Conservation (phyloP, 2,888 invertebrate genomes). For the Nysson spinosus region DNA sequence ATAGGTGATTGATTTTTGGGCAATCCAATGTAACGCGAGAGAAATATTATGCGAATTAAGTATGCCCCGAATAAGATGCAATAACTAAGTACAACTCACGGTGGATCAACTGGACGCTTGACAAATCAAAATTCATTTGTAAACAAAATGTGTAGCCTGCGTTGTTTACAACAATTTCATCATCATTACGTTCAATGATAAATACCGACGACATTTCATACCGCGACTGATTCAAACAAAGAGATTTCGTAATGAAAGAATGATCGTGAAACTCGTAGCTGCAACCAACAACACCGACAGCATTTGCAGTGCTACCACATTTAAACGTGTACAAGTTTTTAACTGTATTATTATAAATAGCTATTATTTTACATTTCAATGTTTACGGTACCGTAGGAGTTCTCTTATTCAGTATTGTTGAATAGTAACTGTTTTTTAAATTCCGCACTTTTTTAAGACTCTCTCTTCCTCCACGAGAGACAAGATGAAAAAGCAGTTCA, state of each 20-base stretch:
- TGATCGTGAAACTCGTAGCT: conserved; percentile 6
- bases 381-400: conserved; percentile 13
- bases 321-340: conserved; percentile 2
- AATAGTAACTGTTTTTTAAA: neutral
- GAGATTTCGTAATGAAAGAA: conserved; percentile 53
- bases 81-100: conserved; percentile 72
- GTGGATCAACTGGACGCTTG: conserved; percentile 67
- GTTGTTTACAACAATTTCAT: conserved; percentile 58
- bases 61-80: conserved; percentile 65
- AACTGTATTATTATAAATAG: neutral
- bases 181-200: conserved; percentile 48
- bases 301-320: conserved; percentile 4
- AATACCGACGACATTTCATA: conserved; percentile 41
- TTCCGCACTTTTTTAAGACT: neutral
- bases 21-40: conserved; percentile 64
- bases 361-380: neutral
- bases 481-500: neutral
- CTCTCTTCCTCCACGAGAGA: conserved; percentile 1
- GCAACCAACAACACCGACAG: neutral
- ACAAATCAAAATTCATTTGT: conserved; percentile 67
- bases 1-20: conserved; percentile 62
- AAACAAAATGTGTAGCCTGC: conserved; percentile 55
- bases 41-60: conserved; percentile 48
- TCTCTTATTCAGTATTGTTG: conserved; percentile 7
- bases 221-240: conserved; percentile 55